Evolutionary conservation across 2,888 invertebrate genomes (phyloP), one percentile per base, ranked within the genome.

Genomic region (Strigamia crassipes): DNA sequence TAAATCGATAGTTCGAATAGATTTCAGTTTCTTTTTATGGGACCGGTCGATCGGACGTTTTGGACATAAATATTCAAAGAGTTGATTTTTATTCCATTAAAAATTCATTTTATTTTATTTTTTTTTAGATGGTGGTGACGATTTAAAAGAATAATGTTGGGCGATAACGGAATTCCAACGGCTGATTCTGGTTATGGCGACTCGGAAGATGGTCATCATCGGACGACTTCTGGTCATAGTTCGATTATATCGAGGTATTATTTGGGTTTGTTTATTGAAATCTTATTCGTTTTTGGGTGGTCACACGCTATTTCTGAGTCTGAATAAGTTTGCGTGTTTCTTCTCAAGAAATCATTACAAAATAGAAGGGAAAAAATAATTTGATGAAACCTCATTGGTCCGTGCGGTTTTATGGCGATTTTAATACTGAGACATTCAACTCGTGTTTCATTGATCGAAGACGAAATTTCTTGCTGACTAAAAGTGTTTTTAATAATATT

Each of bases 111-210:
- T 46, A 23, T 66, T 66, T 66, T 23, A 23, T 5, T 23, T 21
- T 8, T 66, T 66, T 56, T 56, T 18, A 56, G 21, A 61, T n/a
- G n/a, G 9, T 61, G 9, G 9, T n/a, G 18, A 21, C 9, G 21
- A 21, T 18, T 1, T 23, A 21, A 18, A 2, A 66, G 5, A 66
- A 66, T n/a, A 38, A 38, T 38, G 38, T 10, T 46, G 46, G 46
- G 46, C 8, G 12, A 46, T 46, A 66, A 66, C 61, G 12, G 13
- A 23, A n/a, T 34, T 18, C 78, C 18, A 31, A 38, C 78, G 12
- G 78, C 78, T 34, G 78, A 78, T 31, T 78, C 78, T 10, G 78
- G 78, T 0, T 78, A 78, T n/a, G 78, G 38, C 6, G 78, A 78
- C 0, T 78, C 78, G 0, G 78, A 78, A 78, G 78, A 31, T 31